Evolutionary conservation across 2,888 invertebrate genomes (phyloP), one percentile per base, ranked within the genome.

Genomic region (Drosophila imparisetae): DNA sequence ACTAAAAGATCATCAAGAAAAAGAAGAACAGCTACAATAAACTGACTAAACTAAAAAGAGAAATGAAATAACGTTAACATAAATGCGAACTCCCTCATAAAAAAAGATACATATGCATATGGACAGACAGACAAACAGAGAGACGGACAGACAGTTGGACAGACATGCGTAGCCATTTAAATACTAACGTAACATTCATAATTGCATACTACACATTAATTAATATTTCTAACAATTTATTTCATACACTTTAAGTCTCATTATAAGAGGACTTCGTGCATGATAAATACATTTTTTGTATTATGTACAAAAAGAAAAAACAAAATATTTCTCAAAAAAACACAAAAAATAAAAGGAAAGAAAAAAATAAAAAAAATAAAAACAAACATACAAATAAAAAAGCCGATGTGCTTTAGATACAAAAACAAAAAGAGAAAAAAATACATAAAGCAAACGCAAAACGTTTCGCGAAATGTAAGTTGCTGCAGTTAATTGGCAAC

Each of bases 241-340:
- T 80, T 80, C 66, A 65, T 85, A 83, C 69, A 30, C 58, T 72
- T 81, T 87, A 85, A 85, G 85, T 83, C 70, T 71, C 61, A 78
- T 74, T 77, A 76, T 59, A 71, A 75, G 57, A 64, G 71, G 57
- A 71, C 73, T 62, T 65, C 76, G 68, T 73, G 83, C 80, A 81
- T 79, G 66, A 54, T 72, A 62, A 74, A 80, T 76, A 75, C 75
- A 76, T 78, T 78, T 66, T 83, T 86, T 86, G 85, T 83, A 86
- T 86, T 85, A 87, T 86, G 85, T 86, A 86, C 88, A 86, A 85
- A 84, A 80, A 74, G n/a, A 66, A 63, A 40, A 76, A 78, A 72
- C 29, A 67, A 67, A 36, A 76, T 66, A 65, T 66, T 66, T 52
- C 60, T 61, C 66, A 57, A 63, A 45, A 64, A 42, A 61, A 65